These are phyloP conservation scores for Laticauda colubrina DNA, from an alignment of 2,113 vertebrate species.

Conservation along the genomic window DNA sequence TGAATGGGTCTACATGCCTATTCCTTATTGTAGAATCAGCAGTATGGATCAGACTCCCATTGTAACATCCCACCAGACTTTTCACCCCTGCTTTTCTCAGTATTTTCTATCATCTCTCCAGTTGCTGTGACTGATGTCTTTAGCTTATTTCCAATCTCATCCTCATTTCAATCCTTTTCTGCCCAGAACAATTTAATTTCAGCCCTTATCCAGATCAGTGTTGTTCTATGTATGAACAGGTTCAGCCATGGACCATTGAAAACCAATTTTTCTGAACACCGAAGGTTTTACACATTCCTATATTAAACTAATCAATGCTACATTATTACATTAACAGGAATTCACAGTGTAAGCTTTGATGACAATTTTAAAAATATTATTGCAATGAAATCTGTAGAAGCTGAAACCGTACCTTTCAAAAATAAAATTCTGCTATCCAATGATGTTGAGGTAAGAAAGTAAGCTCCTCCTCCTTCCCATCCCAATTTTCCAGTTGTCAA, in stretches of 20 bases:
- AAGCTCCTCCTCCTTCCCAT: neutral
- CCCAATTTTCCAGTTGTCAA: slow-evolving; percentile 2
- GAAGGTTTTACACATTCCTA: neutral
- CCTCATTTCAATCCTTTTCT: neutral
- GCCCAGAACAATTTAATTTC: neutral
- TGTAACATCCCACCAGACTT: neutral
- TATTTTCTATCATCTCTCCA: neutral
- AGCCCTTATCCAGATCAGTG: neutral
- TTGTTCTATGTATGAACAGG: neutral
- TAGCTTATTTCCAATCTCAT: neutral
- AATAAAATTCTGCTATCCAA: slow-evolving; percentile 84
- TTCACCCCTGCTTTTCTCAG: neutral
- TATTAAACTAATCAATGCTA: neutral
- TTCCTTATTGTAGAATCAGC: neutral
- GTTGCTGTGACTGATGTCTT: neutral
- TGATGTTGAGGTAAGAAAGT: slow-evolving; percentile 86
- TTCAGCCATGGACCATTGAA: neutral
- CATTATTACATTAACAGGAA: slow-evolving; percentile 72
- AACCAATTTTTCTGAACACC: neutral
- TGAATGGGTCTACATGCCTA: neutral
- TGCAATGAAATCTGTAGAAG: slow-evolving; percentile 93
- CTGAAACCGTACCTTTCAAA: slow-evolving; percentile 88
- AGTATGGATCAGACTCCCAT: neutral
- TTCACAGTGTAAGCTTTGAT: slow-evolving; percentile 93
- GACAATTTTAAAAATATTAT: slow-evolving; percentile 83